A percentile compares a stretch with the other conserved stretches of the same genome.
phyloP scores from a whole-genome alignment of 2,888 invertebrate species.

The Neuroscelio doddi region DNA sequence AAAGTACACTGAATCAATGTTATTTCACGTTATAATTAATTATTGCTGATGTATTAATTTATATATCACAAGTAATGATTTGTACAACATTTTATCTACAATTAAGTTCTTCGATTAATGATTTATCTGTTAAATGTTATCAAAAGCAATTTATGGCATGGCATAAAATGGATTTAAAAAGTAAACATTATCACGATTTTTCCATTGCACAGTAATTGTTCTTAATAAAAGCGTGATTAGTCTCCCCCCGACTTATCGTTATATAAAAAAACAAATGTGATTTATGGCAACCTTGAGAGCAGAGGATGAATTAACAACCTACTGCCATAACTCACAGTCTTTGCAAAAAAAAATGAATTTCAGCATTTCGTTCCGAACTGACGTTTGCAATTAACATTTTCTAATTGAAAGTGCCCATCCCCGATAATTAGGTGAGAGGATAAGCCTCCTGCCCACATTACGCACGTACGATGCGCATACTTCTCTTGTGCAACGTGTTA shows the following conservation, averaged over 20 bases:
- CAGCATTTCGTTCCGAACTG: not conserved
- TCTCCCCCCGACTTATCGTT: too few relatives aligned
- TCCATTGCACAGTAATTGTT: too few relatives aligned
- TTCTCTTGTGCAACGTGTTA: conserved; percentile 32
- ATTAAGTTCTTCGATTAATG: too few relatives aligned
- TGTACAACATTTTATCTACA: too few relatives aligned
- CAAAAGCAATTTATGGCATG: too few relatives aligned
- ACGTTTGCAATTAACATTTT: conserved; percentile 24
- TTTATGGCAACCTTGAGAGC: conserved; percentile 30
- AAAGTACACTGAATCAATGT: not conserved
- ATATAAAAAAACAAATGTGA: too few relatives aligned
- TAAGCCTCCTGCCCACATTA: conserved; percentile 24
- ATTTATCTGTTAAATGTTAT: too few relatives aligned
- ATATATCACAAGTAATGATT: too few relatives aligned
- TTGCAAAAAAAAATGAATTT: not conserved
- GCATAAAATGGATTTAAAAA: too few relatives aligned
- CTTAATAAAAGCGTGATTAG: too few relatives aligned
- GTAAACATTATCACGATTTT: too few relatives aligned
- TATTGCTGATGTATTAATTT: not conserved
- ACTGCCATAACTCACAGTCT: not conserved
- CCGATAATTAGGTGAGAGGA: conserved; percentile 40
- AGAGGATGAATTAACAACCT: not conserved
- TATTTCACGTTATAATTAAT: not conserved
- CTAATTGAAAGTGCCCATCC: conserved; percentile 31
- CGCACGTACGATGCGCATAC: conserved; percentile 32